Evolutionary conservation across 2,113 vertebrate genomes (phyloP).

Genomic region (Megaceryle torquata): DNA sequence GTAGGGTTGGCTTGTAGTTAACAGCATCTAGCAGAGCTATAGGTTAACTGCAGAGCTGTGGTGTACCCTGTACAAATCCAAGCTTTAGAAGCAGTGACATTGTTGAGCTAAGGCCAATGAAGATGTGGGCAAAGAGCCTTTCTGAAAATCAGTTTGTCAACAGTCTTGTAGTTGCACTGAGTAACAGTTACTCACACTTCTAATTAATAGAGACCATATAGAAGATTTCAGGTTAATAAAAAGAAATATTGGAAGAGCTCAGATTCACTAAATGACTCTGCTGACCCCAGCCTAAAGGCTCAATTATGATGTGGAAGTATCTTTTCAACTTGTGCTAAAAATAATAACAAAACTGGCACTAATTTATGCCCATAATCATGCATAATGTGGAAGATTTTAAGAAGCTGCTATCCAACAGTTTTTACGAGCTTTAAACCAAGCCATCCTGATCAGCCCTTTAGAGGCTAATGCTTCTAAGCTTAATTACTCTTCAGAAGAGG

Average conservation of each 20-base stretch:
- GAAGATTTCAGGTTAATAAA: not conserved
- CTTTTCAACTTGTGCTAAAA: conserved; percentile 7
- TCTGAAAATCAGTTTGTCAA: not conserved
- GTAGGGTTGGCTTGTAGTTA: not conserved
- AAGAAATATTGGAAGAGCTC: not conserved
- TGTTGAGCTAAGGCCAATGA: not conserved
- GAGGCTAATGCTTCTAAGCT: not conserved
- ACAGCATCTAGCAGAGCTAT: not conserved
- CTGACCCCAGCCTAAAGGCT: not conserved
- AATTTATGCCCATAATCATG: not conserved
- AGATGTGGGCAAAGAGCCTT: not conserved
- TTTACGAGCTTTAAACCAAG: conserved; percentile 23
- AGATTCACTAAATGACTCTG: not conserved
- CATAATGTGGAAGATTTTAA: conserved; percentile 5
- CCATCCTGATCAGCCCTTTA: not conserved
- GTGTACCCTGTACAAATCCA: not conserved
- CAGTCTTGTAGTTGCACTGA: not conserved
- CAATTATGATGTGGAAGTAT: not conserved
- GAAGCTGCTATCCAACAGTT: not conserved
- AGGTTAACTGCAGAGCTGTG: not conserved
- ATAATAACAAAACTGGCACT: not conserved
- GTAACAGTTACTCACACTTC: not conserved
- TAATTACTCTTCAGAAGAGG: conserved; percentile 4
- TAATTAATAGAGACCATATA: not conserved
- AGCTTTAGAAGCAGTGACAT: not conserved